These are phyloP conservation scores for Aphidoletes aphidimyza DNA, from an alignment of 2,888 invertebrate species.

Conservation along the genomic window DNA sequence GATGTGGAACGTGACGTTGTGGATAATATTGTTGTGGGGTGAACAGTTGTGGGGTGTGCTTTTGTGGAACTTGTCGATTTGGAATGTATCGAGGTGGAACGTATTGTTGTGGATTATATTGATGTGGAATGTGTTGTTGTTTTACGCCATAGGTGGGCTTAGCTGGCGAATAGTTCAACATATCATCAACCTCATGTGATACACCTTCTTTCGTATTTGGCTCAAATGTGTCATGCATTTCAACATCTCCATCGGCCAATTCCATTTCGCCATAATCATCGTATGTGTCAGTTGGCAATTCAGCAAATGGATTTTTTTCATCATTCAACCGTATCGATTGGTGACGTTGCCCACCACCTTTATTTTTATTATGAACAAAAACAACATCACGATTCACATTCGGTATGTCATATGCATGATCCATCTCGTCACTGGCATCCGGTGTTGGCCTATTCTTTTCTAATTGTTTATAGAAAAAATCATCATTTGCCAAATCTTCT, in stretches of 20 bases:
- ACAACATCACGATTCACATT: conserved; percentile 31
- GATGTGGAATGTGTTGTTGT: no score
- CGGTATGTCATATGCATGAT: conserved; percentile 56
- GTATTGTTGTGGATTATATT: no score
- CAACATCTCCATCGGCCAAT: conserved; percentile 59
- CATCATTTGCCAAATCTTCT: conserved; percentile 57
- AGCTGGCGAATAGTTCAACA: no score
- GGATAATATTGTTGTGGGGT: no score
- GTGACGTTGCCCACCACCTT: not conserved
- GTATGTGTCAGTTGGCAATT: conserved; percentile 2
- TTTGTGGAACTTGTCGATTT: no score
- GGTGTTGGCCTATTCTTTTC: conserved; percentile 54
- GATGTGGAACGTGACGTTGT: no score
- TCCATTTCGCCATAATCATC: conserved; percentile 56
- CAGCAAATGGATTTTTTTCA: not conserved
- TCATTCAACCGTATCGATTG: no score
- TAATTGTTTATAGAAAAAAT: conserved; percentile 55
- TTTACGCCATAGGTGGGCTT: not conserved
- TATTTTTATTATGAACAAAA: not conserved
- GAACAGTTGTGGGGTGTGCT: no score
- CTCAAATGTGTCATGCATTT: conserved; percentile 57
- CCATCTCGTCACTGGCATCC: conserved; percentile 55
- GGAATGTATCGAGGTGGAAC: no score
- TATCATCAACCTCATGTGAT: not conserved
- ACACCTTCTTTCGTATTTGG: not conserved